Evolutionary conservation across 2,113 vertebrate genomes (phyloP).

Genomic region (Pelusios castaneus): DNA sequence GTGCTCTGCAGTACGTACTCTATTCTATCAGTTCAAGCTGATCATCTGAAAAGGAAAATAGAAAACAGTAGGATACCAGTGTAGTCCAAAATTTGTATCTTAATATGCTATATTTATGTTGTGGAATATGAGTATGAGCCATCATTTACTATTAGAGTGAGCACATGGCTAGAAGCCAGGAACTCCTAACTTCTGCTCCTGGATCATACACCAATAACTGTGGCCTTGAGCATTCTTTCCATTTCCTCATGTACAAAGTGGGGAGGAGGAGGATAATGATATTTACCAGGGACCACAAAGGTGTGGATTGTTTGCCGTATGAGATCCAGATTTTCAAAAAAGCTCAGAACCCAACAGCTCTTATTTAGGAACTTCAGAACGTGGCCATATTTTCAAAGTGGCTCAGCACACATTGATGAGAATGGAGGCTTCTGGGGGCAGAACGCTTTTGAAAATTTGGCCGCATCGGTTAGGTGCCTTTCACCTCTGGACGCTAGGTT

Average conservation of each 20-base stretch:
- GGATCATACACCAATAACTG: background rate
- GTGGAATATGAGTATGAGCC: background rate
- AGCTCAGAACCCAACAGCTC: background rate
- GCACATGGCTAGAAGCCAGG: background rate
- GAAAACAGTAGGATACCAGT: background rate
- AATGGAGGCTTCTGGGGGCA: background rate
- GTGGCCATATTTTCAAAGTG: background rate
- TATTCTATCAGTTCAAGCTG: background rate
- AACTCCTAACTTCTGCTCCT: background rate
- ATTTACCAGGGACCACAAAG: background rate
- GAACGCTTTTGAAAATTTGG: background rate
- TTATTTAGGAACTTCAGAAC: background rate
- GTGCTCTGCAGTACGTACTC: background rate
- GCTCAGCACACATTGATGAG: background rate
- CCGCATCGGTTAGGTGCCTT: slow-evolving; percentile 11
- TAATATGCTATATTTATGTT: background rate
- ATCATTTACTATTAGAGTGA: background rate
- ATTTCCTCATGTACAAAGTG: background rate
- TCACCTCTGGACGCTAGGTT: background rate
- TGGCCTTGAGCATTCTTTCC: background rate
- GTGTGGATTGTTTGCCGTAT: background rate
- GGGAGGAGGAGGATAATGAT: background rate
- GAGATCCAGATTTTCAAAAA: background rate
- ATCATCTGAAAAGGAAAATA: background rate
- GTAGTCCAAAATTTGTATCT: background rate